Evolutionary conservation across 2,797 vertebrate species (phyloP).

Genomic region (Labroides dimidiatus): DNA sequence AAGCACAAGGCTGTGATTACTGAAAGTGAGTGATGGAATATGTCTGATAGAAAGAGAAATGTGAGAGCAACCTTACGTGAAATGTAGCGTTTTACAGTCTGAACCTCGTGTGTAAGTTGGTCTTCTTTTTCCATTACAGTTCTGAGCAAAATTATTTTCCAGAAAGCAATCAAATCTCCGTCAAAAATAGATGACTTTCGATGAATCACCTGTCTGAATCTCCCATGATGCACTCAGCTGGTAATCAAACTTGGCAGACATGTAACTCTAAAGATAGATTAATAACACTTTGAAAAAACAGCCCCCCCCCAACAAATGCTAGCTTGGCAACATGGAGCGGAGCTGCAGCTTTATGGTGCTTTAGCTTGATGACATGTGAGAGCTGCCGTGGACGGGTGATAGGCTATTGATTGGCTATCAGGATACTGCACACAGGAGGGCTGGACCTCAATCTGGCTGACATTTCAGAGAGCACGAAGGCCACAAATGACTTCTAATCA

Average conservation of each 20-base stretch:
- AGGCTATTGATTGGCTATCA: constrained; percentile 76
- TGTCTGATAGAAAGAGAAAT: constrained; percentile 1
- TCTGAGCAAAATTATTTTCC: constrained; percentile 50
- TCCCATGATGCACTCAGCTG: constrained; percentile 59
- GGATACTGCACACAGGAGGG: constrained; percentile 60
- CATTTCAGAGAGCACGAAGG: constrained; percentile 66
- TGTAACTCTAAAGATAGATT: constrained; percentile 67
- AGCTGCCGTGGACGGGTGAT: constrained; percentile 61
- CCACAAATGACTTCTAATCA: constrained; percentile 67
- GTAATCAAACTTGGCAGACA: constrained; percentile 70
- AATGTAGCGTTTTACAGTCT: constrained; percentile 3
- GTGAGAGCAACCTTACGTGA: constrained; percentile 8
- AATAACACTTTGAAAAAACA: constrained; percentile 55
- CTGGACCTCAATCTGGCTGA: constrained; percentile 69
- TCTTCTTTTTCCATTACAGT: constrained; percentile 32
- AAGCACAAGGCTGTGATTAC: background rate
- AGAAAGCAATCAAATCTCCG: constrained; percentile 66
- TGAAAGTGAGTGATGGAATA: background rate
- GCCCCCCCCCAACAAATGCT: constrained; percentile 42
- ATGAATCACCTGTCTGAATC: constrained; percentile 76
- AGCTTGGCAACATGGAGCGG: constrained; percentile 48
- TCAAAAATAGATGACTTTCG: constrained; percentile 72
- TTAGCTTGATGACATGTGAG: constrained; percentile 66
- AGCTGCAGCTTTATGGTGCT: constrained; percentile 64
- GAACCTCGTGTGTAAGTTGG: constrained; percentile 7